A percentile compares a stretch with the other conserved stretches of the same genome.
Conservation (phyloP, 2,113 vertebrate species). For the Hiodon tergisus region DNA sequence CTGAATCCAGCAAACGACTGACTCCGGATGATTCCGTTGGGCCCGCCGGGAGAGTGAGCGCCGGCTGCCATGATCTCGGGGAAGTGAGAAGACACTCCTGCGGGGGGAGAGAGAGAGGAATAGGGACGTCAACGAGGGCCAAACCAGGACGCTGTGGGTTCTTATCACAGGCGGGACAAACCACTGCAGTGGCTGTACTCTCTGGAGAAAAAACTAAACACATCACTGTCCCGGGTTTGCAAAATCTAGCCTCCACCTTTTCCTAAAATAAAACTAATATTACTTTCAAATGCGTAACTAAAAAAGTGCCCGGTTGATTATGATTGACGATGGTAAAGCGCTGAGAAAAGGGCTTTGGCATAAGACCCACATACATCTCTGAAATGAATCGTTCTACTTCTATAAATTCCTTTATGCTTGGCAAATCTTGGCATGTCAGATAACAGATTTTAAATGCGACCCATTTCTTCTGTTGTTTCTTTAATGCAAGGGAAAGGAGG, state of each 20-base stretch:
- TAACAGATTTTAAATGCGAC: no score
- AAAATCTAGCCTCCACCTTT: neutral
- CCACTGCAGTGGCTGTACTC: neutral
- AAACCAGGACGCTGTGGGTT: neutral
- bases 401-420: no score
- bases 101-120: neutral
- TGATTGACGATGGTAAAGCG: no score
- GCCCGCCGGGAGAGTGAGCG: conserved; percentile 89
- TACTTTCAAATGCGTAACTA: neutral
- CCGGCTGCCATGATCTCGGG: conserved; percentile 93
- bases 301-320: no score
- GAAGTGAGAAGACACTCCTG: conserved; percentile 80
- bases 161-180: neutral
- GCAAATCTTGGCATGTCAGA: no score
- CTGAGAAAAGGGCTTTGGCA: no score
- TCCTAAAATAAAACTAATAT: neutral
- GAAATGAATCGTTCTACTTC: no score
- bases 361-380: no score
- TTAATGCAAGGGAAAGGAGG: no score
- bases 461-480: no score
- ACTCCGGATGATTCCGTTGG: conserved; percentile 95
- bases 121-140: neutral
- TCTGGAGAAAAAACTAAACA: neutral
- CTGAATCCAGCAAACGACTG: conserved; percentile 98
- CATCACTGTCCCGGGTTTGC: neutral